These are phyloP conservation scores for Bagarius yarrelli DNA, from an alignment of 2,113 vertebrate genomes.

Conservation along the genomic window DNA sequence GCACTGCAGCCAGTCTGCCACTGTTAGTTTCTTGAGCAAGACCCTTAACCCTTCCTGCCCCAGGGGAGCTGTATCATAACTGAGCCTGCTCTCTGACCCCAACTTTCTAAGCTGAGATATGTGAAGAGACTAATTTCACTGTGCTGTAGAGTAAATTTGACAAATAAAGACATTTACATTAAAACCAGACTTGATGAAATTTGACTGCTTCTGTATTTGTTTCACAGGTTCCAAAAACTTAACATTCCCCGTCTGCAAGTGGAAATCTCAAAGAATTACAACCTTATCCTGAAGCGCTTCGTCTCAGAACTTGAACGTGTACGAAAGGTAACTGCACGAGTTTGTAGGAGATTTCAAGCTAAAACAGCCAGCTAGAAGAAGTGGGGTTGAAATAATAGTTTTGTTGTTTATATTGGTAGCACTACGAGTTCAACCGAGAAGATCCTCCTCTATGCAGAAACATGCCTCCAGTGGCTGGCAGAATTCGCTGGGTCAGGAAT, in stretches of 20 bases:
- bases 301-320: conserved; percentile 73
- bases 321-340: conserved; percentile 68
- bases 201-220: conserved; percentile 18
- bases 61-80: too few species aligned
- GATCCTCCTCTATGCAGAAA: conserved; percentile 76
- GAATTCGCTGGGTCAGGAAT: conserved; percentile 78
- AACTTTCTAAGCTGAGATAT: too few species aligned
- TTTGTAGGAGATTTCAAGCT: neutral
- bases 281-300: conserved; percentile 74
- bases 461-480: conserved; percentile 79
- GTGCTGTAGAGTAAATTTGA: too few species aligned
- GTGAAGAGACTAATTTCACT: too few species aligned
- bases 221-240: conserved; percentile 78
- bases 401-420: conserved; percentile 55
- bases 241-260: conserved; percentile 75
- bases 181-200: too few species aligned
- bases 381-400: neutral
- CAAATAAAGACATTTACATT: too few species aligned
- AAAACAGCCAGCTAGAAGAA: neutral
- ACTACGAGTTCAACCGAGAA: conserved; percentile 71
- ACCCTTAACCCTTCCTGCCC: too few species aligned
- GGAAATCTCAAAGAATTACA: conserved; percentile 63
- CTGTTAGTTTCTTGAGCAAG: too few species aligned
- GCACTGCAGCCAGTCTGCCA: too few species aligned
- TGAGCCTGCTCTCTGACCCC: too few species aligned